These are phyloP conservation scores for Anolis apletophallus DNA, from an alignment of 2,797 vertebrate species.

Conservation along the genomic window DNA sequence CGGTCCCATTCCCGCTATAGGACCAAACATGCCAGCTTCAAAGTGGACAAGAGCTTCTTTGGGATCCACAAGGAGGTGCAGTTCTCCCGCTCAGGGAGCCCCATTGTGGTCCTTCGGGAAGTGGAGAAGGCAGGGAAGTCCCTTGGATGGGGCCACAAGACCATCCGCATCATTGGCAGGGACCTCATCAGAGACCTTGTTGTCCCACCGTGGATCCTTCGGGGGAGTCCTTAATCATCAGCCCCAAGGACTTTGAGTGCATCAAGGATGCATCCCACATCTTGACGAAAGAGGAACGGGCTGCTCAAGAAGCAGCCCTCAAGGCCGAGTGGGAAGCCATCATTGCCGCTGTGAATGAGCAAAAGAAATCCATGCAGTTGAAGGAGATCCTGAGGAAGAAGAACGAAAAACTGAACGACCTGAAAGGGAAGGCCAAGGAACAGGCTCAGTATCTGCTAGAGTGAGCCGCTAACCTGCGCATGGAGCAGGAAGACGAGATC, in stretches of 20 bases:
- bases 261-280: conserved; percentile 76
- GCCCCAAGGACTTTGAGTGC: conserved; percentile 76
- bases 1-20: no score
- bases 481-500: no score
- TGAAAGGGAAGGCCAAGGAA: no score
- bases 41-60: no score
- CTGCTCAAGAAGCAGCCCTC: conserved; percentile 67
- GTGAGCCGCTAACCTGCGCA: no score
- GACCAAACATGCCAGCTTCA: no score
- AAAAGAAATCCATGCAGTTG: no score
- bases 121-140: conserved; percentile 21
- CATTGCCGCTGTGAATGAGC: no score
- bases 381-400: no score
- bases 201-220: conserved; percentile 80
- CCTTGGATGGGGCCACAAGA: conserved; percentile 64
- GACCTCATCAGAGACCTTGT: conserved; percentile 85
- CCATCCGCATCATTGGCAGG: conserved; percentile 82
- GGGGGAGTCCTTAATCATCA: conserved; percentile 80
- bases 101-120: conserved; percentile 49
- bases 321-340: conserved; percentile 76
- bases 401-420: no score
- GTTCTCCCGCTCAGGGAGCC: conserved; percentile 1
- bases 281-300: conserved; percentile 67
- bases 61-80: conserved; percentile 51
- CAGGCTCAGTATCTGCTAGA: no score